These are phyloP conservation scores for Cataglyphis altisquamis DNA, from an alignment of 2,888 invertebrate genomes.

Conservation along the genomic window DNA sequence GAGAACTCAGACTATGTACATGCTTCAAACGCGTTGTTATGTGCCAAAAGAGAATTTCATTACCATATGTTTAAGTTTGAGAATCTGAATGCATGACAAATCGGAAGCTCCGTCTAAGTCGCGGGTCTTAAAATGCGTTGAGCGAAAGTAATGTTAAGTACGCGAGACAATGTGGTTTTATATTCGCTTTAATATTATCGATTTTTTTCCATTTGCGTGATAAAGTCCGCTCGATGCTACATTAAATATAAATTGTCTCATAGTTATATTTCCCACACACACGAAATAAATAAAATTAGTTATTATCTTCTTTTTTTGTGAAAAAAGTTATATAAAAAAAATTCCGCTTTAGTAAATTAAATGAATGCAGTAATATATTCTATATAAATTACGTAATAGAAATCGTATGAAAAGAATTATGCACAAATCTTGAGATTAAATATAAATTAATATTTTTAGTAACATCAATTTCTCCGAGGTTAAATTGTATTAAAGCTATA, in stretches of 20 bases:
- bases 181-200: not conserved
- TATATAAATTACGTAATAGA: not conserved
- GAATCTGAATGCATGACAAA: constrained; percentile 53
- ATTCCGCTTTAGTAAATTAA: not conserved
- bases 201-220: constrained; percentile 22
- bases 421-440: not conserved
- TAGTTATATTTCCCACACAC: not conserved
- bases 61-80: constrained; percentile 48
- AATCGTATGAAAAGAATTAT: not conserved
- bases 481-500: not conserved
- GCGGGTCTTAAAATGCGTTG: constrained; percentile 32
- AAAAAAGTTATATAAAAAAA: not conserved
- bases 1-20: constrained; percentile 36
- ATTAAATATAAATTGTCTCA: constrained; percentile 27
- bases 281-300: constrained; percentile 11
- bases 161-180: not conserved
- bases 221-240: not conserved
- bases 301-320: not conserved
- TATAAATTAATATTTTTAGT: constrained; percentile 2
- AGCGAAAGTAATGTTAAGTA: constrained; percentile 38
- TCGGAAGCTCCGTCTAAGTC: constrained; percentile 25
- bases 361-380: not conserved
- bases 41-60: constrained; percentile 42
- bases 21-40: constrained; percentile 25
- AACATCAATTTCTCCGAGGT: not conserved